Evolutionary conservation across 2,888 invertebrate species (phyloP), one percentile per base, ranked within the genome.

Genomic region (Abrostola tripartita): DNA sequence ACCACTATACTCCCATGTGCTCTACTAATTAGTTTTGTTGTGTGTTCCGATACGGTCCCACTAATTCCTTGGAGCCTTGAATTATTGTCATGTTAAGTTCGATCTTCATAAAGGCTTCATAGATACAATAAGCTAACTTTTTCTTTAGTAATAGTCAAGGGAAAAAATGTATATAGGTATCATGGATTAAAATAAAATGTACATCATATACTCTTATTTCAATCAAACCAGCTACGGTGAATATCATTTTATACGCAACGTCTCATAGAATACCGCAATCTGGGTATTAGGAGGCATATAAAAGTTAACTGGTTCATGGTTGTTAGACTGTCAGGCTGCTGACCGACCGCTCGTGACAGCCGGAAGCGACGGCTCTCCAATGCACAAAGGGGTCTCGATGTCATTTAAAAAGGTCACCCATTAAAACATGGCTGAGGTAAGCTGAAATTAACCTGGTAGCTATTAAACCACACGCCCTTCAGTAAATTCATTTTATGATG

Each of bases 351-450:
- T 10, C 44, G 10, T 24, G 44, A 47, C 14, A 47, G 44, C 44
- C 44, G 44, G 44, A 47, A 47, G 44, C 44, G 44, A 47, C 44
- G 44, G 24, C 14, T 47, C 10, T 14, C 14, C 44, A 24, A 24
- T 47, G 44, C 44, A 47, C 44, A 47, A 47, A 47, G 44, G 44
- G 44, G 44, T 14, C 44, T 24, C 14, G 14, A 24, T 24, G 44
- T 47, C 24, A 47, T 47, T 47, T 47, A 14, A 47, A 47, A 47
- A 47, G 44, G 44, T 47, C 44, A 47, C 44, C 44, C 44, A 47
- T 47, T 47, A 47, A 47, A 47, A 47, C 44, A 47, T 24, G 44
- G 44, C 14, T 24, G 44, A 14, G 44, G 44, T 8, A 24, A 9
- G 24, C 44, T 9, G 14, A 47, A 47, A 47, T 47, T 47, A 47